These are phyloP conservation scores for Hydra vulgaris DNA, from an alignment of 30 jellyfish, hydroid and myxozoan species.

Conservation along the genomic window DNA sequence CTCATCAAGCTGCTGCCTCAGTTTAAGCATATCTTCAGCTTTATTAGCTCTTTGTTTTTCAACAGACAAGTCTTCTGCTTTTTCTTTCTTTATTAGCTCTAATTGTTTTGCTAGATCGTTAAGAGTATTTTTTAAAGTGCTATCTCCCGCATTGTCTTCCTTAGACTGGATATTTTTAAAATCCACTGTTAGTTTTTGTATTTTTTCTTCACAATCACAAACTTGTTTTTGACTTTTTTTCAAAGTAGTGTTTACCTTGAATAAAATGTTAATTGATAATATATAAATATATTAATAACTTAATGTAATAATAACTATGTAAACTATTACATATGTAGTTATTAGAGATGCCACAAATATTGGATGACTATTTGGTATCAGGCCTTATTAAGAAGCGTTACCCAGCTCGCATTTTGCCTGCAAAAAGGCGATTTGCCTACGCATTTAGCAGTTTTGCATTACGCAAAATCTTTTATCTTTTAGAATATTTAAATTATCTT, in stretches of 20 bases:
- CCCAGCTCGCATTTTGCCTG: too few species aligned
- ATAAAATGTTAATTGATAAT: too few species aligned
- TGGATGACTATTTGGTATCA: too few species aligned
- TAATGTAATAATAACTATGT: too few species aligned
- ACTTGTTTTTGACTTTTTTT: background rate
- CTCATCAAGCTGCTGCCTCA: constrained; percentile 51
- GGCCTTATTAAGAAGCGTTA: too few species aligned
- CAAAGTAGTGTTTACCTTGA: background rate
- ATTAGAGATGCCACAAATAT: too few species aligned
- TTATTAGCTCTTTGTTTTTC: constrained; percentile 69
- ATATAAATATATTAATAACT: too few species aligned
- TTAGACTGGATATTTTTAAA: constrained; percentile 37
- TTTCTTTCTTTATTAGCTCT: constrained; percentile 42
- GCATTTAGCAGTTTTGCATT: too few species aligned
- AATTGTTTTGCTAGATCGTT: constrained; percentile 48
- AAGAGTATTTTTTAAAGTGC: constrained; percentile 38
- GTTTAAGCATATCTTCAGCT: constrained; percentile 70
- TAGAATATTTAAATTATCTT: too few species aligned
- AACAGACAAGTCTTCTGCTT: constrained; percentile 31
- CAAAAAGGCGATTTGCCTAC: too few species aligned
- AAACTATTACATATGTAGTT: too few species aligned
- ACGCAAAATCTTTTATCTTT: too few species aligned
- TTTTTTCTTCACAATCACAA: constrained; percentile 37
- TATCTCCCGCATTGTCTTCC: constrained; percentile 28
- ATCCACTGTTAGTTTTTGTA: constrained; percentile 50